Percentiles rank a stretch among this genome's conserved stretches.
phyloP scores from a whole-genome alignment of 2,113 vertebrate species.

The Theristicus caerulescens region DNA sequence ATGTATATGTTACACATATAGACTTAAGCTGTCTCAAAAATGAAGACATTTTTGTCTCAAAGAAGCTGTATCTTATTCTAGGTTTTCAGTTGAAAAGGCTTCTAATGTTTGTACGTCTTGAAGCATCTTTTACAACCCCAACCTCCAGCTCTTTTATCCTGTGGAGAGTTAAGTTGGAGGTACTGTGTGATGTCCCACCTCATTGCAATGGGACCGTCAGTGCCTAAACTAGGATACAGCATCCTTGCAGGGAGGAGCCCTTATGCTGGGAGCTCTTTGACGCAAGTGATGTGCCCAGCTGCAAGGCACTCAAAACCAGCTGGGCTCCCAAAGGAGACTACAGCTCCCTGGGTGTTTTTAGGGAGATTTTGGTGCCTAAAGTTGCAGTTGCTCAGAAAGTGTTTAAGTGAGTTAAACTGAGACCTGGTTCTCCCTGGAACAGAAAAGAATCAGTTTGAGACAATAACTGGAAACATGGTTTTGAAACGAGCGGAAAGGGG shows the following conservation, averaged over 20 bases:
- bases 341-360: not conserved
- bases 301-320: not conserved
- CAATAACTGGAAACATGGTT: not conserved
- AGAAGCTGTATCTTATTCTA: not conserved
- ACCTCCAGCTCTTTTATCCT: not conserved
- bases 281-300: not conserved
- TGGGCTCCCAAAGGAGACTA: not conserved
- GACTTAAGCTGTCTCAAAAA: not conserved
- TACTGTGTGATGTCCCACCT: not conserved
- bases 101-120: not conserved
- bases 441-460: not conserved
- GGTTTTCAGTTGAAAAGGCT: not conserved
- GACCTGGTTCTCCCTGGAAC: not conserved
- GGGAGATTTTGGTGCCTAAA: not conserved
- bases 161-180: not conserved
- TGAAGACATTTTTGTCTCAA: not conserved
- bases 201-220: accelerated
- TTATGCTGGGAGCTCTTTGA: not conserved
- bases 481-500: not conserved
- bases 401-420: constrained; percentile 39
- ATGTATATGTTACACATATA: not conserved
- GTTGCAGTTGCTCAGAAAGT: not conserved
- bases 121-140: not conserved
- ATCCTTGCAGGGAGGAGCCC: not conserved
- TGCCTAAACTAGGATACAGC: not conserved